These are phyloP conservation scores for Heliconius ethilla DNA, from an alignment of 2,888 invertebrate species.

Conservation along the genomic window DNA sequence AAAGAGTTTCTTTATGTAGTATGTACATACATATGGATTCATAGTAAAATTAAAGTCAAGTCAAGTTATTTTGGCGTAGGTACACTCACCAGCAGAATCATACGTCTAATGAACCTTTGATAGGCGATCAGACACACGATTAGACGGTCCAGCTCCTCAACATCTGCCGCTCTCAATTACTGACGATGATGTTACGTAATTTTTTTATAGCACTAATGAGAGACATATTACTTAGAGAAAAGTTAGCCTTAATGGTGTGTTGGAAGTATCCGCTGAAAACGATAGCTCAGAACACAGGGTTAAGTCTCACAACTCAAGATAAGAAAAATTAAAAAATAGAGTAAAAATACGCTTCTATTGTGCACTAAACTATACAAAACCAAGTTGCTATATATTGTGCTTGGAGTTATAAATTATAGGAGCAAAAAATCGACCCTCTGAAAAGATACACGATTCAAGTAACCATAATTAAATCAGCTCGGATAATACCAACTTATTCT, in stretches of 20 bases:
- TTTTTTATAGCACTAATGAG: slow-evolving; percentile 54
- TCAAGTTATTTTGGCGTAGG: neutral
- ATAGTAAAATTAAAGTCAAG: neutral
- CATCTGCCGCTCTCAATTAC: slow-evolving; percentile 55
- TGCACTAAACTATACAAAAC: neutral
- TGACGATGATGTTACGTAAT: slow-evolving; percentile 64
- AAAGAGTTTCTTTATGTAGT: no score
- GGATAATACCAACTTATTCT: neutral
- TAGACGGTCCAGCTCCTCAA: slow-evolving; percentile 60
- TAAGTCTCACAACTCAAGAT: neutral
- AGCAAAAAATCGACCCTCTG: neutral
- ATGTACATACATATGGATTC: neutral
- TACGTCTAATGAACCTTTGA: slow-evolving; percentile 6
- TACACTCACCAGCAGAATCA: neutral
- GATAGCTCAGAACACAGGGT: neutral
- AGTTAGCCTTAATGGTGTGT: neutral
- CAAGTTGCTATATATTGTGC: neutral
- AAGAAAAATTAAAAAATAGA: neutral
- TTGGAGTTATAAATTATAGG: neutral
- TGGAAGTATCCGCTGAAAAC: neutral
- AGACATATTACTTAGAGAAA: neutral
- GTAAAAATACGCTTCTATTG: neutral
- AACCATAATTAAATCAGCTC: neutral
- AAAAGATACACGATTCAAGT: neutral
- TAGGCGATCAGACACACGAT: slow-evolving; percentile 43